A percentile compares a stretch with the other conserved stretches of the same genome.
phyloP scores from a whole-genome alignment of 2,797 vertebrate species.

The Pseudotriccus pelzelni region DNA sequence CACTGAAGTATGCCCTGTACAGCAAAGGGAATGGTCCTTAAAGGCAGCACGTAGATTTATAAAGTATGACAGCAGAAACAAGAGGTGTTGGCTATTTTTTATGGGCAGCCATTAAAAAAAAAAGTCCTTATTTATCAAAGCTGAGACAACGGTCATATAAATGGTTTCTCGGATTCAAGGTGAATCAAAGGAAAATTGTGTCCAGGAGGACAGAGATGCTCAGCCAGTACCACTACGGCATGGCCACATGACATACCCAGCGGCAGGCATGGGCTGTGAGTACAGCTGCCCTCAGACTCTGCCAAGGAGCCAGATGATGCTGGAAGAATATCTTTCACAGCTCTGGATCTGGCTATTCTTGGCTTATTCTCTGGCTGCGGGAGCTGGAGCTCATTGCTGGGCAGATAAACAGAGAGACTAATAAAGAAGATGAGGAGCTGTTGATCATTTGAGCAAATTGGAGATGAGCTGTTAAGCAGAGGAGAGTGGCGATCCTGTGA shows the following conservation, averaged over 20 bases:
- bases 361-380: conserved; percentile 25
- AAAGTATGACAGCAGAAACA: conserved; percentile 55
- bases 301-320: conserved; percentile 61
- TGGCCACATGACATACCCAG: conserved; percentile 43
- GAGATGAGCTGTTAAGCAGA: conserved; percentile 23
- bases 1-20: background rate
- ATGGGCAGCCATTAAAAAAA: background rate
- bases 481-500: background rate
- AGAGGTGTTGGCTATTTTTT: conserved; percentile 13
- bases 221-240: background rate
- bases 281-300: conserved; percentile 49
- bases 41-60: conserved; percentile 31
- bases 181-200: conserved; percentile 69
- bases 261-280: conserved; percentile 33
- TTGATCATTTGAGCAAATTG: background rate
- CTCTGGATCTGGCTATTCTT: conserved; percentile 50
- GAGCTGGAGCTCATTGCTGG: conserved; percentile 53
- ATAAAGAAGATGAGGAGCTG: conserved; percentile 38
- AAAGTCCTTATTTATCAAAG: conserved; percentile 7
- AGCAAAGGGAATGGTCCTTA: conserved; percentile 27
- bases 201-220: conserved; percentile 57
- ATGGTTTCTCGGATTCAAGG: conserved; percentile 59
- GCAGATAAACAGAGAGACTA: conserved; percentile 60
- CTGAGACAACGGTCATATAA: background rate
- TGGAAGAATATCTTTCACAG: conserved; percentile 63